Evolutionary conservation across 1,140 invertebrate genomes (phyloP), one percentile per base, ranked within the genome.

Genomic region (Aleiodes sp.): DNA sequence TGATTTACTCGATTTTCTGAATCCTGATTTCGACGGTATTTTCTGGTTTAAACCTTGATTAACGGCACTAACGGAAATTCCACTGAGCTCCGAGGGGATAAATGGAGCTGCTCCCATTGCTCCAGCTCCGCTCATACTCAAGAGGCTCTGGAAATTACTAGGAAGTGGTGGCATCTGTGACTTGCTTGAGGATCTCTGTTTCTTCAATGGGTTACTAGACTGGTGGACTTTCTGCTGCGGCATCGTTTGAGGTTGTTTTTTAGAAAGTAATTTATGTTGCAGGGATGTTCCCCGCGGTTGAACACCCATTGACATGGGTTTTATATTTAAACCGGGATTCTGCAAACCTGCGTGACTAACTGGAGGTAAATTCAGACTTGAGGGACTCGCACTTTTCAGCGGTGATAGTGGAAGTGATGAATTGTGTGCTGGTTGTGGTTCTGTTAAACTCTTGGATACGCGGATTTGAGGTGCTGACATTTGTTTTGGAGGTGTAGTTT

Each of bases 251-350:
- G 73, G 78, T 4, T 84, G 82, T 1, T 86, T 86, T 26, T 84
- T 84, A 14, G 78, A 82, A 10, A 84, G 24, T 2, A 86, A 57
- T 59, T 83, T 83, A 46, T 84, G 82, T 35, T 86, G 82, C 2
- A 86, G 66, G 0, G 82, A 80, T 7, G 75, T 75, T 2, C 33
- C 57, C 4, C 60, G n/a, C 1, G 76, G 60, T 10, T 57, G 39
- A 16, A 80, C 61, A 6, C 71, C 76, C 69, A 78, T 75, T 2
- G 78, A 65, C 1, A 77, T 26, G 2, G 75, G 77, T 26, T 79
- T 78, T 9, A 79, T 74, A 10, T 57, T 68, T 0, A 80, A 63
- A 2, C 76, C 61, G 0, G 76, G 29, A 31, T 31, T 65, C 3
- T 79, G 71, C 0, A 70, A 28, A 8, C 70, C 26, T 4, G 75